A percentile compares a stretch with the other conserved stretches of the same genome.
These are phyloP conservation scores for Tenualosa thibaudeaui DNA, from an alignment of 2,797 vertebrate species.

Conservation along the genomic window DNA sequence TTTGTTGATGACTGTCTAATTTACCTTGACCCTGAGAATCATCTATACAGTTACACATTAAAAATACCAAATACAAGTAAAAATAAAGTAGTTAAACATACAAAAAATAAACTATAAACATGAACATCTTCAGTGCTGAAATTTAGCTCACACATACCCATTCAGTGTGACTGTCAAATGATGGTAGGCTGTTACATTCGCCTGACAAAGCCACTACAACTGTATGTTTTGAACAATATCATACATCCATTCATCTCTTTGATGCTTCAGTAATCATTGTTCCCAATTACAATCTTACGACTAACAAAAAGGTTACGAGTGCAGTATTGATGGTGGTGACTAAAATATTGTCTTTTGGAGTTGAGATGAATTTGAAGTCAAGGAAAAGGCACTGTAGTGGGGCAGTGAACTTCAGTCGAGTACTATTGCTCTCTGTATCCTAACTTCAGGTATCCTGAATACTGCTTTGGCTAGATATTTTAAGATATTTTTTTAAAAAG, in stretches of 20 bases:
- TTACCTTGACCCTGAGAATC: conserved; percentile 67
- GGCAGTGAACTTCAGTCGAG: neutral
- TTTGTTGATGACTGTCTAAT: conserved; percentile 3
- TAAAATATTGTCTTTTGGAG: neutral
- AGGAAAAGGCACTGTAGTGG: neutral
- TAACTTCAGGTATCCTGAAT: neutral
- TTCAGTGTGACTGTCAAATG: conserved; percentile 43
- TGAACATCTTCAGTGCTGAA: conserved; percentile 59
- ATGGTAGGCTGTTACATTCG: conserved; percentile 33
- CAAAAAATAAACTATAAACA: conserved; percentile 37
- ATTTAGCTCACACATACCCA: conserved; percentile 43
- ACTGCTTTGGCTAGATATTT: neutral
- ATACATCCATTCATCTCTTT: conserved; percentile 51
- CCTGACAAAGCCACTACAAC: conserved; percentile 41
- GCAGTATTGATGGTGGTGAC: neutral
- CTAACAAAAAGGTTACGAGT: neutral
- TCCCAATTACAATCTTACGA: neutral
- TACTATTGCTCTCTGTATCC: neutral
- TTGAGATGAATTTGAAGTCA: neutral
- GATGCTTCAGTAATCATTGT: conserved; percentile 16
- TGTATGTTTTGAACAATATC: conserved; percentile 50
- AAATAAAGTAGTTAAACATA: conserved; percentile 44
- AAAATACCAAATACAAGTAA: conserved; percentile 46
- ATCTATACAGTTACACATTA: conserved; percentile 59
- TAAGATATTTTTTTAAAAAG: neutral